Evolutionary conservation across 30 jellyfish, hydroid and myxozoan species (phyloP).

Genomic region (Rhopilema esculentum): DNA sequence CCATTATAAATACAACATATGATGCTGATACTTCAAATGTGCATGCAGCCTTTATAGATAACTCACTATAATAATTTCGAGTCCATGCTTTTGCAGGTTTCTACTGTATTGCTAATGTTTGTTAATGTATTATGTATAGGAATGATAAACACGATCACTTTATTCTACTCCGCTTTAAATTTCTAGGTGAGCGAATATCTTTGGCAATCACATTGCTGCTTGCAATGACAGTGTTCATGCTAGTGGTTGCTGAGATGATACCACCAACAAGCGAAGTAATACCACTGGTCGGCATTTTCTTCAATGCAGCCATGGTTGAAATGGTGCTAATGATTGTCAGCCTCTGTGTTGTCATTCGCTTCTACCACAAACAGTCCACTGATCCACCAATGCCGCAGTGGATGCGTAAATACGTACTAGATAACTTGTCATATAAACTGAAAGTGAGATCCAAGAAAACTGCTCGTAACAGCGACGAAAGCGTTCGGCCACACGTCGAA

Average conservation of each 20-base stretch:
- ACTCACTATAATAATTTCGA: no score
- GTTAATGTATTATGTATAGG: no score
- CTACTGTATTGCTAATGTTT: no score
- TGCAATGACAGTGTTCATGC: conserved; percentile 87
- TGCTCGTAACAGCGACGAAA: background rate
- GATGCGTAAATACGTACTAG: conserved; percentile 69
- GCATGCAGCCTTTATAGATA: no score
- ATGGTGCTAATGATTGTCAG: conserved; percentile 80
- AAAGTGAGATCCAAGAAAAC: conserved; percentile 26
- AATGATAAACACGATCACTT: background rate
- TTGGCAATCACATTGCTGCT: conserved; percentile 79
- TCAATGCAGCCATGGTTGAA: conserved; percentile 81
- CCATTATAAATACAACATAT: no score
- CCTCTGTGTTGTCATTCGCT: conserved; percentile 46
- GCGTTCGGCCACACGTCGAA: conserved; percentile 30
- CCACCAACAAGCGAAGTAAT: conserved; percentile 80
- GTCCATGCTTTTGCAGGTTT: no score
- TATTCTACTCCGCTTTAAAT: background rate
- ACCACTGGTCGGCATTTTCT: conserved; percentile 80
- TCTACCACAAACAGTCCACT: conserved; percentile 70
- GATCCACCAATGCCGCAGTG: conserved; percentile 82
- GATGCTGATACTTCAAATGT: no score
- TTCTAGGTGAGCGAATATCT: conserved; percentile 76
- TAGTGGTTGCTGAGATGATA: conserved; percentile 82
- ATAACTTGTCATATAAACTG: conserved; percentile 61